Conservation (phyloP, 2,797 vertebrate species). For the Sebastes cheni region DNA sequence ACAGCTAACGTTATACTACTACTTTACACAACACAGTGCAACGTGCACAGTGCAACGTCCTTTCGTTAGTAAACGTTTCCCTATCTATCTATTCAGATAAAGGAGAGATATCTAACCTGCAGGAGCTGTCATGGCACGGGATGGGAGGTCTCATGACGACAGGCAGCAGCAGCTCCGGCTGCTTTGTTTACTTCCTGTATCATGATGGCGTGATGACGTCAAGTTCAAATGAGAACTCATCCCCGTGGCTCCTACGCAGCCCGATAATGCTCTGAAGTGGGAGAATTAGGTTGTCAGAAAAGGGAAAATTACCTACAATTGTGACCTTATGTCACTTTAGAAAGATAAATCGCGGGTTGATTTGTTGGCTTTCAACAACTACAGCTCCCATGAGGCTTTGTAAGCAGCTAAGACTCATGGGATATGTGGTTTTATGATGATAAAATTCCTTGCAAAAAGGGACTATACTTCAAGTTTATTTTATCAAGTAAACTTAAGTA, state of each 20-base stretch:
- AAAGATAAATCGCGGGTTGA: not conserved
- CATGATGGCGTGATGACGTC: conserved; percentile 37
- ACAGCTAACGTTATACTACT: no score
- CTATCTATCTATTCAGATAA: not conserved
- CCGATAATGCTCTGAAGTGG: accelerated
- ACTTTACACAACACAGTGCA: not conserved
- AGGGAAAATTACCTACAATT: not conserved
- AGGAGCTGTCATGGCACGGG: not conserved
- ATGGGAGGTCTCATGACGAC: not conserved
- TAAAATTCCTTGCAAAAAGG: not conserved
- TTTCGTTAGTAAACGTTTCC: accelerated
- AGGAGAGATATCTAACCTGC: not conserved
- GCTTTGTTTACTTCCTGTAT: conserved; percentile 73
- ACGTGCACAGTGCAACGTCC: accelerated
- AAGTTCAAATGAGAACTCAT: not conserved
- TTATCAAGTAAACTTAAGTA: not conserved
- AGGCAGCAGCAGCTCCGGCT: not conserved
- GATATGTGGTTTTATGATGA: not conserved
- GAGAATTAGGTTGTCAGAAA: not conserved
- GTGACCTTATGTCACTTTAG: accelerated
- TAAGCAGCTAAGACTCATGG: not conserved
- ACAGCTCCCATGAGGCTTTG: not conserved
- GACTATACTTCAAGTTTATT: not conserved
- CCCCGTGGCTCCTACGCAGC: accelerated
- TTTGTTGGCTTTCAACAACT: not conserved